Base-by-base conservation (phyloP, 2,113 vertebrate genomes). In the Beaufortia kweichowensis region DNA sequence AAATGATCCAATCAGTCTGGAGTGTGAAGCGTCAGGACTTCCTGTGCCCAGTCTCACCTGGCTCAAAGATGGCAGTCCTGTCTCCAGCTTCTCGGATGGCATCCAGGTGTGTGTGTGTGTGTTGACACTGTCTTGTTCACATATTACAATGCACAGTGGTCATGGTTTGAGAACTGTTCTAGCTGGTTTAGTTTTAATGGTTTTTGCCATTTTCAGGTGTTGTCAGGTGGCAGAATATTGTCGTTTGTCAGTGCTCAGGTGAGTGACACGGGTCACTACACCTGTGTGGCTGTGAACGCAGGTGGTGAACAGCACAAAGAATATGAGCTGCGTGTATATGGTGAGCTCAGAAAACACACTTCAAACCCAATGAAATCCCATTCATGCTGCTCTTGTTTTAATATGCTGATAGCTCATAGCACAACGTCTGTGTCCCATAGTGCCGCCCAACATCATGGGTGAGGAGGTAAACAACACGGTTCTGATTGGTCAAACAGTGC, bases 51-150 rank as follows among this genome's bases (percentile, higher is more conserved):
- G 93, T 87, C 91, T 99, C 81, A 99, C 95, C 0, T 99, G 97
- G 97, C 83, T 99, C 43, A 98, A 98, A 88, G 95, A 98, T 12
- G 95, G 95, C 21, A 97, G 96, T 83, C 96, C 97, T 0, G 94
- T 99, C 53, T 92, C 95, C 61, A 95, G 95, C 48, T 88, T 95
- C 1, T 88, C 91, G 6, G 84, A 94, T 2, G 95, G 96, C 57
- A 88, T 97, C 31, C 95, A 98, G 96, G 97, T 77, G 17, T 71
- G 71, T 79, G 62, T 72, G n/a, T 79, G 35, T 74, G 12, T 75
- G 15, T 74, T n/a, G 78, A 0, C 12, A 3, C 35, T 55, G 60
- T 23, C 12, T 15, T 23, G 15, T 31, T 0, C 59, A 29, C 5
- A 17, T 70, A 14, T 73, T 43, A 17, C 33, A 55, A 8, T 63